A percentile compares a stretch with the other conserved stretches of the same genome.
Conservation (phyloP, 2,113 vertebrate species). For the Alces alces region DNA sequence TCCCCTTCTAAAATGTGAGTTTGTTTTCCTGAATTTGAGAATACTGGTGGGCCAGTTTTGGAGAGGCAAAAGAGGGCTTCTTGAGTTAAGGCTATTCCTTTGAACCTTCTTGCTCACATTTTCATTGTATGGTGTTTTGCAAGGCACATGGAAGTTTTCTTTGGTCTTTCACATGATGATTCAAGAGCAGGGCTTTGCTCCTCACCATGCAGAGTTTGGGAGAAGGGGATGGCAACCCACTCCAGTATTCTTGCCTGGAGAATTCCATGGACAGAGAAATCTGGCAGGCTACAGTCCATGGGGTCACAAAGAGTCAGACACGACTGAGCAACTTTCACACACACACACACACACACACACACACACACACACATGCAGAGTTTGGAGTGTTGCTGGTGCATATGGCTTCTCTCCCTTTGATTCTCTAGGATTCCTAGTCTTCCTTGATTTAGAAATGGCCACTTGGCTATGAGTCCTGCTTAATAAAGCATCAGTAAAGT, state of each 20-base stretch:
- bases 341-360: neutral
- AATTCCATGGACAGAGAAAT: neutral
- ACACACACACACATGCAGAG: neutral
- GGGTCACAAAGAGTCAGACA: neutral
- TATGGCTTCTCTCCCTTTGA: neutral
- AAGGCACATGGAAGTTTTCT: neutral
- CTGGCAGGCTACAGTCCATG: neutral
- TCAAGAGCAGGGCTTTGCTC: neutral
- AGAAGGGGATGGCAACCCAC: neutral
- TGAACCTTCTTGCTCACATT: neutral
- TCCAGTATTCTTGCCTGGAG: neutral
- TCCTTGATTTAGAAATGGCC: constrained; percentile 20
- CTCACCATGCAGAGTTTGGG: neutral
- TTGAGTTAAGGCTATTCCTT: neutral
- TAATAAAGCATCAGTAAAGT: neutral
- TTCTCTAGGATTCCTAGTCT: neutral
- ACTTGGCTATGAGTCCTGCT: neutral
- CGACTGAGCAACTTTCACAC: neutral
- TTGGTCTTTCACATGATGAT: neutral
- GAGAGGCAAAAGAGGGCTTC: neutral
- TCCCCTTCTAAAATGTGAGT: neutral
- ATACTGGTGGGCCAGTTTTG: neutral
- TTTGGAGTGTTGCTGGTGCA: constrained; percentile 17
- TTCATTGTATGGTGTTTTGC: neutral
- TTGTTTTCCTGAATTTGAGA: constrained; percentile 1